Conservation (phyloP, 2,113 vertebrate genomes). For the Anolis sagrei region DNA sequence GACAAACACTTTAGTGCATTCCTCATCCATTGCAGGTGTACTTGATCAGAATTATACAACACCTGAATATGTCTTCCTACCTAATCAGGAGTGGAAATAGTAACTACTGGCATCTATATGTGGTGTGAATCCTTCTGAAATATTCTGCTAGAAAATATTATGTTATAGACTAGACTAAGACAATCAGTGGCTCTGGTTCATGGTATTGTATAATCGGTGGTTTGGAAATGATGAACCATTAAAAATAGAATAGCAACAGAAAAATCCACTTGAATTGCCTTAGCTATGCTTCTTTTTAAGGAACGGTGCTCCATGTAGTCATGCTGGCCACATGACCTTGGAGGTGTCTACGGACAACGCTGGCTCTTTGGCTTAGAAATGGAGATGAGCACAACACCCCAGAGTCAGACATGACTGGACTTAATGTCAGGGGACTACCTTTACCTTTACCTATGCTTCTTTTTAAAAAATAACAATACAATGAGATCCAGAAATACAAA, state of each 20-base stretch:
- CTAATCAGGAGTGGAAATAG: not conserved
- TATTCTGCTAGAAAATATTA: not conserved
- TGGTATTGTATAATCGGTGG: not conserved
- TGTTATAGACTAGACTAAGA: slow-evolving; percentile 1
- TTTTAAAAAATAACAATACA: not conserved
- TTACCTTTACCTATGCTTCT: slow-evolving; percentile 8
- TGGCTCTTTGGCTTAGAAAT: too few species aligned
- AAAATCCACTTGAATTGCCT: rapidly evolving
- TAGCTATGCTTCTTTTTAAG: slow-evolving; percentile 21
- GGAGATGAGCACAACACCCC: too few species aligned
- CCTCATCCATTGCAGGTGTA: too few species aligned
- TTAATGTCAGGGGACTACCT: too few species aligned
- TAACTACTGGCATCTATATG: not conserved
- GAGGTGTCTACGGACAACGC: too few species aligned
- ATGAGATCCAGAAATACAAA: not conserved
- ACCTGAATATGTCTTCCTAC: not conserved
- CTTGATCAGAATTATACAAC: too few species aligned
- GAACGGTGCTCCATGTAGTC: too few species aligned
- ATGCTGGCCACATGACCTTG: too few species aligned
- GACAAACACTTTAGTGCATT: too few species aligned
- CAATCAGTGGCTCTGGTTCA: not conserved
- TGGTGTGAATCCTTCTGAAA: not conserved
- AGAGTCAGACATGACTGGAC: too few species aligned
- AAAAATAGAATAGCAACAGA: rapidly evolving
- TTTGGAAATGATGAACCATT: not conserved